Evolutionary conservation across 2,797 vertebrate species (phyloP).

Genomic region (Enteromius treurensis): DNA sequence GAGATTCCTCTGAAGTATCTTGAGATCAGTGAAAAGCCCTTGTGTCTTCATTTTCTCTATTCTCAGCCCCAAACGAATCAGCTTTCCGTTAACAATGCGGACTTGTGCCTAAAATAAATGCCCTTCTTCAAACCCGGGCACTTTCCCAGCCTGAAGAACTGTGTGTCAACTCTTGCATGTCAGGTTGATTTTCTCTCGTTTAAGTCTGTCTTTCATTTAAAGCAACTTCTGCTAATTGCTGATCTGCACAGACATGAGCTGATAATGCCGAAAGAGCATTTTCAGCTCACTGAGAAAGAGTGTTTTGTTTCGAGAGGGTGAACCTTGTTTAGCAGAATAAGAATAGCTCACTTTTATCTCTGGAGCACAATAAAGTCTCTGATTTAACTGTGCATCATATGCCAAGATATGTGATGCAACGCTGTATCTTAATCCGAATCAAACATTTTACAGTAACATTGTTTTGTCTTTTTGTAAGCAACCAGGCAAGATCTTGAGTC

Average conservation of each 20-base stretch:
- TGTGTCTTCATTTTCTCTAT: slow-evolving; percentile 11
- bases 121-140: slow-evolving; percentile 3
- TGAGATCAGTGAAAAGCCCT: slow-evolving; percentile 22
- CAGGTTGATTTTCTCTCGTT: not conserved
- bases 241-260: not conserved
- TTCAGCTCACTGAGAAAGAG: not conserved
- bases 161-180: not conserved
- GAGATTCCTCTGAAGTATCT: not conserved
- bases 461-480: not conserved
- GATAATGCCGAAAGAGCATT: not conserved
- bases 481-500: not conserved
- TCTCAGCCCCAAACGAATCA: slow-evolving; percentile 30
- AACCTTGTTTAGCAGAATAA: slow-evolving; percentile 1
- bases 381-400: no score
- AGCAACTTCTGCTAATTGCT: not conserved
- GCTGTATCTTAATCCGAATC: not conserved
- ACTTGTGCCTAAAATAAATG: slow-evolving; percentile 48
- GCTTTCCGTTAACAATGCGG: slow-evolving; percentile 12
- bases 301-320: not conserved
- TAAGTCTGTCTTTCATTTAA: not conserved
- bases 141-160: slow-evolving; percentile 10
- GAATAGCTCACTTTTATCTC: not conserved
- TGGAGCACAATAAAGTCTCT: not conserved
- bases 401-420: not conserved
- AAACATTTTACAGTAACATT: not conserved